Base-by-base conservation (phyloP, 2,113 vertebrate species). In the Guaruba guarouba region DNA sequence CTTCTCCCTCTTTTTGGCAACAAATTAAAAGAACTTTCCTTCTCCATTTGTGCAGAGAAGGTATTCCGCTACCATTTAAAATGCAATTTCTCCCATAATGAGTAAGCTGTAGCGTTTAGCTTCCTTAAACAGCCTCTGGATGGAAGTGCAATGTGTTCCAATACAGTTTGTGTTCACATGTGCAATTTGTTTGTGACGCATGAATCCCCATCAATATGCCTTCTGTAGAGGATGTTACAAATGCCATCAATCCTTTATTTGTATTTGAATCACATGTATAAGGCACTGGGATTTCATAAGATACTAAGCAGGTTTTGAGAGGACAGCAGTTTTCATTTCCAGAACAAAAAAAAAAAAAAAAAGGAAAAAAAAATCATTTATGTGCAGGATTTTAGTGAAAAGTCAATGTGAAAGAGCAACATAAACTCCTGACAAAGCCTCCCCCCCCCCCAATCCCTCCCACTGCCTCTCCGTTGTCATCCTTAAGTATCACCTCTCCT, bases 401-500 rank as follows among this genome's bases (percentile, higher is more conserved):
- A 96, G 77, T 69, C 78, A 92, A 74, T 71, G 81, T 88, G 90
- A 93, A 94, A 93, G 80, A 94, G 90, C 88, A 95, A 95, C 74
- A 95, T 91, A 95, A 96, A 95, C 84, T 85, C 91, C 82, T 95
- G 90, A 95, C 74, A 92, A 94, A 96, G 73, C 88, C 39, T 41
- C 39, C 39, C 39, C 39, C 37, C 37, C 39, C 39, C 95, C 74
- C 82, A 93, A 39, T 94, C 64, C 91, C 76, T 96, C 94, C 86
- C 76, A 88, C 96, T 95, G 86, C 92, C 88, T 92, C 95, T 97
- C 88, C 59, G 67, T 96, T 97, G 81, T 96, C 97, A 97, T 97
- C 96, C 87, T 97, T 96, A 97, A 97, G 97, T 96, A 96, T 95
- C 97, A 96, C 90, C 94, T 97, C 91, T 96, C 86, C 87, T 94